These are phyloP conservation scores for Rhinogobius similis DNA, from an alignment of 2,113 vertebrate species.

Conservation along the genomic window DNA sequence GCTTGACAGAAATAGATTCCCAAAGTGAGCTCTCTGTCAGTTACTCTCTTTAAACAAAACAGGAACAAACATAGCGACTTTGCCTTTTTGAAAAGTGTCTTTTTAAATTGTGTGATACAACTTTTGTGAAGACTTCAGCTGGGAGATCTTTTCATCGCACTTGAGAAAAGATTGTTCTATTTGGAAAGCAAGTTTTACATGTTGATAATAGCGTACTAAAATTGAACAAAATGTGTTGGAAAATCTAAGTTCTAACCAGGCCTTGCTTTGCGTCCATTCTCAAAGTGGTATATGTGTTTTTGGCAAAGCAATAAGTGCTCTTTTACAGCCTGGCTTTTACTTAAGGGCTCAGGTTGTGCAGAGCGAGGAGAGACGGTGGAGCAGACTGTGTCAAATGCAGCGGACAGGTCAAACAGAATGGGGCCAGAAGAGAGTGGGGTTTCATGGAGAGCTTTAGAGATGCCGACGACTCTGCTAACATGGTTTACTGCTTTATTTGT, in stretches of 20 bases:
- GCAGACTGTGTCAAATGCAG: slow-evolving; percentile 34
- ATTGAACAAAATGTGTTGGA: not conserved
- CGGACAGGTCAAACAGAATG: slow-evolving; percentile 34
- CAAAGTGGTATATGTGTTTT: not conserved
- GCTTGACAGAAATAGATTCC: not conserved
- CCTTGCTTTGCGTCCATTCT: not conserved
- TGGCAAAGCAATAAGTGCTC: not conserved
- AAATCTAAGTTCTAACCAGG: not conserved
- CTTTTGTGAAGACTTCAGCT: not conserved
- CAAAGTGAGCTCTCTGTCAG: not conserved
- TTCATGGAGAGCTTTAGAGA: slow-evolving; percentile 12
- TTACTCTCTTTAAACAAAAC: too few species aligned
- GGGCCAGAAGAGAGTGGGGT: slow-evolving; percentile 17
- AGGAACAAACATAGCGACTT: too few species aligned
- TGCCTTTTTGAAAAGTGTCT: too few species aligned
- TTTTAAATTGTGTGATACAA: too few species aligned
- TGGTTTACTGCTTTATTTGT: slow-evolving; percentile 25
- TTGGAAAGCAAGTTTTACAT: not conserved
- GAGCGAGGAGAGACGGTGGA: not conserved
- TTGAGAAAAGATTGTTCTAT: not conserved
- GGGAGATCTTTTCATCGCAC: not conserved
- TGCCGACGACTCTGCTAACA: slow-evolving; percentile 17
- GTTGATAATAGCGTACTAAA: not conserved
- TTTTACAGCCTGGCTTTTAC: not conserved
- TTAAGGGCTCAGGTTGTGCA: slow-evolving; percentile 8